Conservation (phyloP, 2,113 vertebrate genomes). For the Microtus montanus region DNA sequence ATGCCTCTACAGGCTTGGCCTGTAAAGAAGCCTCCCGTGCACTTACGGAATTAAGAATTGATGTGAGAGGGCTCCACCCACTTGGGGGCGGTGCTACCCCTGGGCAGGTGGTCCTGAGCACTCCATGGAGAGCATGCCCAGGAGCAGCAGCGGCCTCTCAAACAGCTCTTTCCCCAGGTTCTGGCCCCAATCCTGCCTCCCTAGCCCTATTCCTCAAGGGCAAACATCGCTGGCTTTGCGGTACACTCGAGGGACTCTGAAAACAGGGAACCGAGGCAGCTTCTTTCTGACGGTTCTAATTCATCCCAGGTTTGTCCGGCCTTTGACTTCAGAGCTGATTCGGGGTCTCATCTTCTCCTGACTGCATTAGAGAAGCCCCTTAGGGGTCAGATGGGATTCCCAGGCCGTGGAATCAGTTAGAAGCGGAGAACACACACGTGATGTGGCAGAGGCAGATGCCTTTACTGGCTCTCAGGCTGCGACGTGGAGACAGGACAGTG, state of each 20-base stretch:
- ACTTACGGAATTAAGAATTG: no score
- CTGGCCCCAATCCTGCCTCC: background rate
- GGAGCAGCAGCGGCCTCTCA: background rate
- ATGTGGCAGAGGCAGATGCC: constrained; percentile 85
- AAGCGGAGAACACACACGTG: constrained; percentile 88
- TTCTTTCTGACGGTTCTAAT: constrained; percentile 88
- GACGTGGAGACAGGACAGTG: background rate
- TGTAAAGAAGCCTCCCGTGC: background rate
- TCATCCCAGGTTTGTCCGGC: constrained; percentile 85
- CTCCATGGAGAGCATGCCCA: background rate
- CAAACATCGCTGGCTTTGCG: background rate
- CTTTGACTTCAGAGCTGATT: constrained; percentile 88
- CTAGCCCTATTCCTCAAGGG: background rate
- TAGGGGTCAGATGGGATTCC: constrained; percentile 90
- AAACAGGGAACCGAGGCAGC: constrained; percentile 85
- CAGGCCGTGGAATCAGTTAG: constrained; percentile 95
- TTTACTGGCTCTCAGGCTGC: constrained; percentile 52
- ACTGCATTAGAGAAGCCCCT: constrained; percentile 89
- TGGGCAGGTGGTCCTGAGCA: background rate
- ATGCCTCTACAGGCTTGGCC: background rate
- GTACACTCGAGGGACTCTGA: constrained; percentile 83
- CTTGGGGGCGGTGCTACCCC: background rate
- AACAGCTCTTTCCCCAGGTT: background rate
- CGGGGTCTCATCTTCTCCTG: constrained; percentile 87
- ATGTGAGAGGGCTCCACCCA: background rate